Evolutionary conservation across 2,888 invertebrate genomes (phyloP).

Genomic region (Dinocampus coccinellae): DNA sequence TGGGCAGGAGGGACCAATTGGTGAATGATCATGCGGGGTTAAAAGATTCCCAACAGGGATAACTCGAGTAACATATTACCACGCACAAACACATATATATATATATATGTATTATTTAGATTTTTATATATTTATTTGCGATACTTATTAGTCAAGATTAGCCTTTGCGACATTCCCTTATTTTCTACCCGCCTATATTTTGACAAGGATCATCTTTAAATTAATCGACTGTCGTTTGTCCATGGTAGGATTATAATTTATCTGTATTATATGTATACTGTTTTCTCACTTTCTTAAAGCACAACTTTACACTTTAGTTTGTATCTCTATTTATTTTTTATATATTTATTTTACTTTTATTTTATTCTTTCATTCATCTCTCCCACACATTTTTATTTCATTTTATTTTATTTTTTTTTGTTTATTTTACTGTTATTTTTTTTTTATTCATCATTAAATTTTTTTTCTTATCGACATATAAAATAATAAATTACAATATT

Average conservation of each 20-base stretch:
- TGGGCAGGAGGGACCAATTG: too few relatives aligned
- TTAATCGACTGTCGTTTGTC: conserved; percentile 64
- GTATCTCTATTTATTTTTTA: conserved; percentile 16
- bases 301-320: conserved; percentile 29
- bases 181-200: conserved; percentile 56
- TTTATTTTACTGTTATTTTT: not conserved
- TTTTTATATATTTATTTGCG: conserved; percentile 43
- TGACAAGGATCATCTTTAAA: conserved; percentile 66
- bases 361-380: conserved; percentile 31
- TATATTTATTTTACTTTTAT: conserved; percentile 15
- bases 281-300: conserved; percentile 19
- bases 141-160: conserved; percentile 66
- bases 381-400: too few relatives aligned
- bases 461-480: not conserved
- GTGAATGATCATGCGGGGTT: not conserved
- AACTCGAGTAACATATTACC: conserved; percentile 33
- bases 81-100: not conserved
- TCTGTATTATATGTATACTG: conserved; percentile 58
- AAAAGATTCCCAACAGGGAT: conserved; percentile 13
- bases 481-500: too few relatives aligned
- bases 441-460: not conserved
- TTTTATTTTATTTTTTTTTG: too few relatives aligned
- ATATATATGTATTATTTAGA: conserved; percentile 1
- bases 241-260: conserved; percentile 64
- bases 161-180: conserved; percentile 38